Percentiles rank a stretch among this genome's conserved stretches.
Evolutionary conservation across 2,797 vertebrate species (phyloP).

Genomic region (Arremon aurantiirostris): DNA sequence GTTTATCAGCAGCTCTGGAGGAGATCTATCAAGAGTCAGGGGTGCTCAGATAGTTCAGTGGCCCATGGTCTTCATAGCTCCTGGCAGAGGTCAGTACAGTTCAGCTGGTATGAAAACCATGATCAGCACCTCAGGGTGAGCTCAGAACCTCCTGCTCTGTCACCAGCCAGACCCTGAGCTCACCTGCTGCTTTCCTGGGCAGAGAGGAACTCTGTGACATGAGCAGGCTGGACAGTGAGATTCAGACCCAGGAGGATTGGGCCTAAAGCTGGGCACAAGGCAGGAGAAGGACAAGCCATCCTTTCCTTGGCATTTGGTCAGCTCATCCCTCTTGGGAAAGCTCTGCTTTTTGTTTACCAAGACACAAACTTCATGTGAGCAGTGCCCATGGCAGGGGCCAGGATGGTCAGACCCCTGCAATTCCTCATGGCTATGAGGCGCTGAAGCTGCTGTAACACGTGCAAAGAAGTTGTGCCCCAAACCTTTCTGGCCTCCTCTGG

Average conservation of each 20-base stretch:
- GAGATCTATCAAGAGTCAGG: background rate
- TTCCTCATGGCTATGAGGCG: fast-evolving
- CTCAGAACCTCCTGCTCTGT: background rate
- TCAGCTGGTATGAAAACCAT: background rate
- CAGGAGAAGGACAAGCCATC: background rate
- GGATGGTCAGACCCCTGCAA: background rate
- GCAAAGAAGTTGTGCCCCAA: background rate
- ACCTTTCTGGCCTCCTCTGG: background rate
- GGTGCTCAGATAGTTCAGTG: background rate
- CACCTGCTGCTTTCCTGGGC: background rate
- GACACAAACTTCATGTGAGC: background rate
- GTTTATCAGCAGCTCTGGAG: background rate
- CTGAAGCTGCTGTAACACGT: background rate
- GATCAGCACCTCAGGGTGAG: background rate
- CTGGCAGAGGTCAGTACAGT: background rate
- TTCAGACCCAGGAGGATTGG: fast-evolving
- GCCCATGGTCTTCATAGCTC: background rate
- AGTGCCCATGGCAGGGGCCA: too few relatives aligned
- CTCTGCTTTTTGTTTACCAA: background rate
- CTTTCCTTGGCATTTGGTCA: fast-evolving
- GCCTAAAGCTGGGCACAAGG: background rate
- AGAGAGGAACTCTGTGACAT: fast-evolving
- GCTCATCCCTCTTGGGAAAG: background rate
- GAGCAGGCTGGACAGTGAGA: background rate
- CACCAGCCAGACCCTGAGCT: background rate